These are phyloP conservation scores for Aelia acuminata DNA, from an alignment of 2,888 invertebrate species.

Conservation along the genomic window DNA sequence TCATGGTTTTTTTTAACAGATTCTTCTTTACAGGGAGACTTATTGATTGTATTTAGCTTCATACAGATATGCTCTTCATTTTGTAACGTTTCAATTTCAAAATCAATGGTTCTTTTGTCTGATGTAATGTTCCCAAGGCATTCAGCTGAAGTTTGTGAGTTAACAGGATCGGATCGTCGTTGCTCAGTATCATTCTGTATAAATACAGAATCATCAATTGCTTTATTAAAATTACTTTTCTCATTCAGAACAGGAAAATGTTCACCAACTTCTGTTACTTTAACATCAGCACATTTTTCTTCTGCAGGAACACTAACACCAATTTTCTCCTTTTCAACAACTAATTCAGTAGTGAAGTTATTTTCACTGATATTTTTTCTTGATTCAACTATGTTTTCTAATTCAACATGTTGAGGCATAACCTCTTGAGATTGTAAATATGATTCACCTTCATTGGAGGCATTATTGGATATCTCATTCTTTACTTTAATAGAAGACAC, in stretches of 20 bases:
- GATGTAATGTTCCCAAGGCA: background rate
- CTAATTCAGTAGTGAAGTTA: background rate
- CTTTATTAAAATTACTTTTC: background rate
- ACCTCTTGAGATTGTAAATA: background rate
- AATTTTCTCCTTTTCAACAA: background rate
- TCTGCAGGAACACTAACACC: background rate
- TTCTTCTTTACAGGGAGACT: background rate
- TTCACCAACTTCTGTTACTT: background rate
- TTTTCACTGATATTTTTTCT: background rate
- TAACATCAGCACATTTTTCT: background rate
- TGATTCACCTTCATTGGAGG: background rate
- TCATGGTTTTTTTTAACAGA: background rate
- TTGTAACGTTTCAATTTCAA: background rate
- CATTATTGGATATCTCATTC: background rate
- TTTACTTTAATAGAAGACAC: background rate
- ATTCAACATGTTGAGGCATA: background rate
- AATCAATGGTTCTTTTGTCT: background rate
- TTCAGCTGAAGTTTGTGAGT: background rate
- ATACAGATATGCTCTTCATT: background rate
- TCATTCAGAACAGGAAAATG: background rate
- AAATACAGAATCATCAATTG: background rate
- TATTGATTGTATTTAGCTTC: background rate
- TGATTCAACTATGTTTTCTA: background rate
- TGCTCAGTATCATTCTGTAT: background rate
- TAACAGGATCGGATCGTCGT: background rate